Percentiles rank a stretch among this genome's conserved stretches.
These are phyloP conservation scores for Ophiothrix spiculata DNA, from an alignment of 35 echinoderm and acorn worm genomes.

Conservation along the genomic window DNA sequence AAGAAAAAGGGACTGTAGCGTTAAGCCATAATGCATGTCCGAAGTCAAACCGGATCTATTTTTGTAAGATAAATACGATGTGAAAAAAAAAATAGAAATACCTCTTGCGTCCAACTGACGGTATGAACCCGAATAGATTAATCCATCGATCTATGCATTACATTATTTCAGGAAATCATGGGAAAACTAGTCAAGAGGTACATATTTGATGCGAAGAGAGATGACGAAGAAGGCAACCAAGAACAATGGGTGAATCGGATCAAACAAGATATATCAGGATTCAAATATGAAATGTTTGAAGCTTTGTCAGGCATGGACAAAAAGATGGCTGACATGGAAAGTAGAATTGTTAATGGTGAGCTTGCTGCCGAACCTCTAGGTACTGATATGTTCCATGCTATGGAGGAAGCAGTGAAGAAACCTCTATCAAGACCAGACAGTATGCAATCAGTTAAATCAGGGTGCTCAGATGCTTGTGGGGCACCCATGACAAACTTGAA, in stretches of 20 bases:
- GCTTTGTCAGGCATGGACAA: slow-evolving; percentile 94
- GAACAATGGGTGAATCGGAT: slow-evolving; percentile 93
- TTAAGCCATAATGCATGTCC: neutral
- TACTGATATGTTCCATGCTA: slow-evolving; percentile 84
- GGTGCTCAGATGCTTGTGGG: slow-evolving; percentile 56
- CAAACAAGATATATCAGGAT: slow-evolving; percentile 97
- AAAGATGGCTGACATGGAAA: slow-evolving; percentile 92
- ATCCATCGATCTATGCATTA: neutral
- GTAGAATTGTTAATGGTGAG: slow-evolving; percentile 66
- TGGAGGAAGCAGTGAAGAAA: slow-evolving; percentile 73
- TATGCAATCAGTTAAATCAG: slow-evolving; percentile 89
- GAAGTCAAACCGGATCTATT: neutral
- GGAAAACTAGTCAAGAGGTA: slow-evolving; percentile 85
- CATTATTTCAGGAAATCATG: slow-evolving; percentile 77
- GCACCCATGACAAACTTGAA: slow-evolving; percentile 54
- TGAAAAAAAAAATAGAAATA: neutral
- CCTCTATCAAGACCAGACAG: slow-evolving; percentile 75
- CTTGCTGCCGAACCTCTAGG: slow-evolving; percentile 32
- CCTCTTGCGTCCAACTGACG: neutral
- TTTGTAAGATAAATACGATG: neutral
- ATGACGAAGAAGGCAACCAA: slow-evolving; percentile 92
- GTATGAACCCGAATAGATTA: neutral
- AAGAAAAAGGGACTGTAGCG: neutral
- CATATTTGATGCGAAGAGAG: slow-evolving; percentile 65
- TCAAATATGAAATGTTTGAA: slow-evolving; percentile 99